phyloP scores from a whole-genome alignment of 2,888 invertebrate genomes.

The Amphiduros pacificus region DNA sequence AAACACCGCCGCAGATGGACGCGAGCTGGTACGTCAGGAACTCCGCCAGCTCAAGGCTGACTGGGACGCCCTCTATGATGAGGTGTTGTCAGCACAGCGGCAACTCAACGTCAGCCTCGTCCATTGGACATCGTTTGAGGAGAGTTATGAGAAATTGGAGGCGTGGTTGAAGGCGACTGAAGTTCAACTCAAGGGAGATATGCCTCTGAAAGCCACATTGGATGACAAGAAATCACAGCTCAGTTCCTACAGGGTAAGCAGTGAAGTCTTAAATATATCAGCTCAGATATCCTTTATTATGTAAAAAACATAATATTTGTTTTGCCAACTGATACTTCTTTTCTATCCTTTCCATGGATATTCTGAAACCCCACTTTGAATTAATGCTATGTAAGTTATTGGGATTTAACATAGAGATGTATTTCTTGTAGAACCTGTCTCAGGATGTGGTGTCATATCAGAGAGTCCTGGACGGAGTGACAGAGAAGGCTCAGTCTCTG shows the following conservation, averaged over 20 bases:
- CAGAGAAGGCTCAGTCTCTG: slow-evolving; percentile 80
- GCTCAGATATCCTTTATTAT: neutral
- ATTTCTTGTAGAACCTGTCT: slow-evolving; percentile 67
- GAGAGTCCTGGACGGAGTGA: slow-evolving; percentile 84
- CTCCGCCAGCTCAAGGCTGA: slow-evolving; percentile 78
- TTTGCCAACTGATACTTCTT: neutral
- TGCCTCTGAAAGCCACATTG: slow-evolving; percentile 80
- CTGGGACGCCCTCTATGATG: slow-evolving; percentile 86
- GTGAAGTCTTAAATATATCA: neutral
- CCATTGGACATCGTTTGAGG: slow-evolving; percentile 71
- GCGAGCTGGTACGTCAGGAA: slow-evolving; percentile 86
- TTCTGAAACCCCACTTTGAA: too few relatives aligned
- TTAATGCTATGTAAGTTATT: too few relatives aligned
- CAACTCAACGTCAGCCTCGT: slow-evolving; percentile 70
- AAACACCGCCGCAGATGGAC: slow-evolving; percentile 87
- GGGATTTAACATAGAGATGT: too few relatives aligned
- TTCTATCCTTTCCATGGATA: neutral
- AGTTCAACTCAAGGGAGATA: slow-evolving; percentile 74
- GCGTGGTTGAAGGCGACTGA: slow-evolving; percentile 79
- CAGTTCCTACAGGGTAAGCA: slow-evolving; percentile 26
- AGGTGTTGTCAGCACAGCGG: slow-evolving; percentile 80
- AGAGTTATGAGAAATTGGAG: slow-evolving; percentile 77
- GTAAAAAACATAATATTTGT: neutral
- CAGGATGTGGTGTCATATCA: slow-evolving; percentile 91
- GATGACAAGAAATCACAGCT: slow-evolving; percentile 87